Percentiles rank a stretch among this genome's conserved stretches.
phyloP scores from a whole-genome alignment of 1,140 invertebrate genomes.

The Scaptomyza graminum region DNA sequence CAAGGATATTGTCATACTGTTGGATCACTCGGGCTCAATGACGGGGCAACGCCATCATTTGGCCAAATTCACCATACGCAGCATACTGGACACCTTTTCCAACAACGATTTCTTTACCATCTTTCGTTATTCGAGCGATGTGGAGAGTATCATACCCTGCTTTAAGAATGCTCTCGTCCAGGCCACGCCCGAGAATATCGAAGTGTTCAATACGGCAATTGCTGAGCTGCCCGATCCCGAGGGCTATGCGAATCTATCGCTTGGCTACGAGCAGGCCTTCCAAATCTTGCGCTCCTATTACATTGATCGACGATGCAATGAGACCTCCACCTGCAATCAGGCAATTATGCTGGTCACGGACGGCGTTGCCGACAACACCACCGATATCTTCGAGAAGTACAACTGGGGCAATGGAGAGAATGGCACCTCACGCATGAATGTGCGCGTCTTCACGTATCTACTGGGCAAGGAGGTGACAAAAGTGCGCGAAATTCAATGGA shows the following conservation, averaged over 20 bases:
- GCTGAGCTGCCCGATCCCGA: slow-evolving; percentile 87
- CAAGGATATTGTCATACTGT: slow-evolving; percentile 97
- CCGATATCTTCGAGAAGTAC: slow-evolving; percentile 93
- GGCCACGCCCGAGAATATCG: slow-evolving; percentile 96
- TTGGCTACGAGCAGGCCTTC: slow-evolving; percentile 94
- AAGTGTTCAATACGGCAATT: slow-evolving; percentile 90
- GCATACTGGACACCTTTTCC: slow-evolving; percentile 96
- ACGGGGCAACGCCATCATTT: slow-evolving; percentile 90
- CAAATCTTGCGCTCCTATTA: slow-evolving; percentile 89
- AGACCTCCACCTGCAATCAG: slow-evolving; percentile 92
- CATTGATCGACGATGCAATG: slow-evolving; percentile 85
- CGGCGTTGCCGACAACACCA: slow-evolving; percentile 95
- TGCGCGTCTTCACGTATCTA: slow-evolving; percentile 98
- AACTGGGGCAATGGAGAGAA: slow-evolving; percentile 89
- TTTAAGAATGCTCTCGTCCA: slow-evolving; percentile 93
- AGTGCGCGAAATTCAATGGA: slow-evolving; percentile 95
- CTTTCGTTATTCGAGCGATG: slow-evolving; percentile 89
- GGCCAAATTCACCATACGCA: slow-evolving; percentile 89
- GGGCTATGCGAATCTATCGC: slow-evolving; percentile 93
- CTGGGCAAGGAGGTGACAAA: slow-evolving; percentile 98
- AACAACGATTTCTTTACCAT: slow-evolving; percentile 99
- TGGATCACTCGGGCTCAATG: slow-evolving; percentile 99
- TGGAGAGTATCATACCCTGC: slow-evolving; percentile 90
- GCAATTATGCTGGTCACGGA: slow-evolving; percentile 99
- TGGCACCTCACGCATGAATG: slow-evolving; percentile 87